phyloP scores from a whole-genome alignment of 2,113 vertebrate species.

The Saguinus midas region DNA sequence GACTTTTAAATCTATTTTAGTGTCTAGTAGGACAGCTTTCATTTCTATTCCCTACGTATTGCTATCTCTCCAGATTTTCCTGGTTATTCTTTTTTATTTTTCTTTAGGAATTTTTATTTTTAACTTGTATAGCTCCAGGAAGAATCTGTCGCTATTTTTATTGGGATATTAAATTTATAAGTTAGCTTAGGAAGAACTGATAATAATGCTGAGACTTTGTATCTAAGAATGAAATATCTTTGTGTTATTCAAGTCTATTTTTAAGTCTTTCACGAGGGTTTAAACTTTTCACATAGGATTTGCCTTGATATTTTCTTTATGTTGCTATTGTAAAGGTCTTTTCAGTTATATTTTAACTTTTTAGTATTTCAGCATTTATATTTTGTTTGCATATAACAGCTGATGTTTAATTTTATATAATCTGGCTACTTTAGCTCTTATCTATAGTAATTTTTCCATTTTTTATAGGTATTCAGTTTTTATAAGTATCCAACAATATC shows the following conservation, averaged over 20 bases:
- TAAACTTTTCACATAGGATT: not conserved
- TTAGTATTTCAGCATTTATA: not conserved
- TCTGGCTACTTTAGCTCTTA: not conserved
- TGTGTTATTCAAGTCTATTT: not conserved
- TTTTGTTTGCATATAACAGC: not conserved
- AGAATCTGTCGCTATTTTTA: not conserved
- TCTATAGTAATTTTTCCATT: not conserved
- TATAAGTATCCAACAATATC: not conserved
- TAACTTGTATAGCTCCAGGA: not conserved
- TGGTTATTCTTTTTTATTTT: not conserved
- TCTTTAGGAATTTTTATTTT: not conserved
- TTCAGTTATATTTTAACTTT: not conserved
- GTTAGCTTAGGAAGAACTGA: not conserved
- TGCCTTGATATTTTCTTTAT: not conserved
- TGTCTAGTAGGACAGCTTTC: not conserved
- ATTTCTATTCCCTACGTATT: not conserved
- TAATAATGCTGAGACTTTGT: not conserved
- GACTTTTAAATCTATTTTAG: not conserved
- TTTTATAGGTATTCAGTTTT: not conserved
- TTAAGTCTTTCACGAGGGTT: not conserved
- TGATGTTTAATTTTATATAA: not conserved
- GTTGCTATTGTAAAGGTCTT: not conserved
- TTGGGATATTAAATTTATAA: not conserved
- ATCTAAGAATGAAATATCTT: not conserved
- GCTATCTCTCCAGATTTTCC: not conserved